phyloP scores from a whole-genome alignment of 1,140 invertebrate genomes.

The Portunus trituberculatus region DNA sequence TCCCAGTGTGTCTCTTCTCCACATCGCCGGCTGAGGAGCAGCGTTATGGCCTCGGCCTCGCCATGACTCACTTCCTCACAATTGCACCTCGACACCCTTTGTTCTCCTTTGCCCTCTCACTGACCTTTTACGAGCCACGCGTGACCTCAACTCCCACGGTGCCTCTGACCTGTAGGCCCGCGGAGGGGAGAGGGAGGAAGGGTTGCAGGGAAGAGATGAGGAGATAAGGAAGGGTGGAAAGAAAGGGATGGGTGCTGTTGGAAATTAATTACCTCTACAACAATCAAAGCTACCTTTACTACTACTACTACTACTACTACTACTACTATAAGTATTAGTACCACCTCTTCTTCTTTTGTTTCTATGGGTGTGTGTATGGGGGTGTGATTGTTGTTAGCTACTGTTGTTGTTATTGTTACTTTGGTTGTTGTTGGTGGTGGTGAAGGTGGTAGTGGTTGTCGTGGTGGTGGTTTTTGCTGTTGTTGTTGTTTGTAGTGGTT shows the following conservation, averaged over 20 bases:
- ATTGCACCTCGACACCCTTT: constrained; percentile 28
- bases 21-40: background rate
- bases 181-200: constrained; percentile 24
- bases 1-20: too few relatives aligned
- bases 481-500: background rate
- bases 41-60: background rate
- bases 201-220: background rate
- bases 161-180: background rate
- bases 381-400: too few relatives aligned
- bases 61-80: constrained; percentile 46
- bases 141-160: constrained; percentile 55
- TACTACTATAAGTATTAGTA: background rate
- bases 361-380: too few relatives aligned
- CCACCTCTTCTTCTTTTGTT: too few relatives aligned
- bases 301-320: background rate
- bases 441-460: too few relatives aligned
- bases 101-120: constrained; percentile 28
- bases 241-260: background rate
- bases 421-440: too few relatives aligned
- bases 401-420: too few relatives aligned
- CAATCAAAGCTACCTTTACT: background rate
- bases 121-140: constrained; percentile 49
- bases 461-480: too few relatives aligned
- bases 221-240: background rate
- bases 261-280: background rate